Base-by-base conservation (phyloP, 2,113 vertebrate genomes). In the Calyptomena viridis region DNA sequence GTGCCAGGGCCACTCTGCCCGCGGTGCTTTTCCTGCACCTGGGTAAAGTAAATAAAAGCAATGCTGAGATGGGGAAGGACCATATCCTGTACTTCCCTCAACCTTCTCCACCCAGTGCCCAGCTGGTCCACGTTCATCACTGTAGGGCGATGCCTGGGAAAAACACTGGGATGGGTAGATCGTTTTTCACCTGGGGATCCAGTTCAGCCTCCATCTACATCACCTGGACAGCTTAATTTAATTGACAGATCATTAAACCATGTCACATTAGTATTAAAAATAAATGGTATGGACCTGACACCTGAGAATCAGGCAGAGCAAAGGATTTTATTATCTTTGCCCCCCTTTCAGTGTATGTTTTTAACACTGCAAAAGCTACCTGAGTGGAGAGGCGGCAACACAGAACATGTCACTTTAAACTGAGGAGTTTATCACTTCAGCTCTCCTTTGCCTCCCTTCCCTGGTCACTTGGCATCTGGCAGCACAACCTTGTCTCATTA, bases 191-290 rank as follows among this genome's bases (percentile, higher is more conserved):
- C 63, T 50, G 84, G 55, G 49, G 21, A 90, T 95, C 97, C 87
- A 75, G 87, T 84, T 96, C 95, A 91, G 93, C 67, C 89, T 84
- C 80, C 50, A 23, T 93, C 89, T 97, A 64, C 68, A 33, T 85
- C 87, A 80, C 86, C 53, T 58, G 0, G 4, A 72, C 35, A 87
- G 93, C n/a, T 97, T 90, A 95, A 96, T 96, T 97, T 94, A 96
- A 96, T 96, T 22, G 3, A 84, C 59, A 44, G 90, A 93, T 94
- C 79, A 91, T 90, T 95, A 97, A 79, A 95, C 90, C 67, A 49
- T 55, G 55, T 84, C 94, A 95, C 85, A 85, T 93, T 93, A 91
- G 64, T 90, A 95, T 95, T 95, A 96, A 96, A 96, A 97, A 97
- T 96, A 97, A 96, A 96, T 95, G 89, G 63, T 53, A 71, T 18